Conservation (phyloP, 2,888 invertebrate species). For the Andrena marginata region DNA sequence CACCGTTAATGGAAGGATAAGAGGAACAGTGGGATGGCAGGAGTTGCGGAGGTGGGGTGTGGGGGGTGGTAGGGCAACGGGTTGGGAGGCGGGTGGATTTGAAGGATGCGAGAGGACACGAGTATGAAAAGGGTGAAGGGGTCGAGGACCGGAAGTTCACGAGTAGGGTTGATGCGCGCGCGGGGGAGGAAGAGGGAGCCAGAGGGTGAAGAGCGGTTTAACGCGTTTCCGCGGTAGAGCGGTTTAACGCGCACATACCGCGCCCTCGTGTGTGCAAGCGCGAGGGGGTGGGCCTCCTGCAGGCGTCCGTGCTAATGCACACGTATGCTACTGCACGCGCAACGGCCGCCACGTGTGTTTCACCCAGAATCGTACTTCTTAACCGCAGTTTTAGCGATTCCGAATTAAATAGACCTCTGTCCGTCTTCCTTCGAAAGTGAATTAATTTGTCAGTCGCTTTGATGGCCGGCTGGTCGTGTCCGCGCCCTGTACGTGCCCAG, state of each 20-base stretch:
- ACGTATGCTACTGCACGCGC: neutral
- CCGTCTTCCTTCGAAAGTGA: neutral
- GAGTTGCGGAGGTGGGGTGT: conserved; percentile 11
- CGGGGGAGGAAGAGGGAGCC: conserved; percentile 39
- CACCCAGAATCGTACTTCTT: neutral
- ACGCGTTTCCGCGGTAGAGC: conserved; percentile 75
- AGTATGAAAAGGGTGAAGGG: conserved; percentile 73
- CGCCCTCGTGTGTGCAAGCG: conserved; percentile 36
- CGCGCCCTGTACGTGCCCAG: neutral
- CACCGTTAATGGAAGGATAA: conserved; percentile 74
- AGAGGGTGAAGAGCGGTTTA: conserved; percentile 72
- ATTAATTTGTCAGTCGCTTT: conserved; percentile 4
- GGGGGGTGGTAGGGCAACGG: neutral
- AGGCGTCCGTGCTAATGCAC: conserved; percentile 15
- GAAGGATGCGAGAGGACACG: conserved; percentile 74
- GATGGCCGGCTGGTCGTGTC: neutral
- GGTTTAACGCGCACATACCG: conserved; percentile 69
- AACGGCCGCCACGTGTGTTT: conserved; percentile 7
- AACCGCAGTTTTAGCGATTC: conserved; percentile 18
- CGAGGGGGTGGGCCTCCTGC: neutral
- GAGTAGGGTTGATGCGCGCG: conserved; percentile 66
- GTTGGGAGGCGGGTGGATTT: conserved; percentile 53
- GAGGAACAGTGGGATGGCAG: conserved; percentile 56
- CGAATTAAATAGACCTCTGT: conserved; percentile 32
- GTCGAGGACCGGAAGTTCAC: conserved; percentile 73